These are phyloP conservation scores for Dinoponera quadriceps DNA, from an alignment of 1,140 invertebrate species.

Conservation along the genomic window DNA sequence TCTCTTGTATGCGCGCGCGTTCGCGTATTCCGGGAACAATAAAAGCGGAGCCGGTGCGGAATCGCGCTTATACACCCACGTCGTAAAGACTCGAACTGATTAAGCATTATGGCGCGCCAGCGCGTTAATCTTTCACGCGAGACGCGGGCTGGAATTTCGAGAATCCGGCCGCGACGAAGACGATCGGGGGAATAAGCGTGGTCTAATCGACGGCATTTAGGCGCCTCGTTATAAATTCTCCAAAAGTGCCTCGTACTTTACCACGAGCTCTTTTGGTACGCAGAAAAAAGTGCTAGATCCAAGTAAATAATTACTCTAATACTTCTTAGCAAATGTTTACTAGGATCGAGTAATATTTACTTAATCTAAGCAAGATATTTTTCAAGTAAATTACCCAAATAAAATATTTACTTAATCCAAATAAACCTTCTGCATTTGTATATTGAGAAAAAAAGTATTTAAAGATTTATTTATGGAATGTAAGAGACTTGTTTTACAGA, in stretches of 20 bases:
- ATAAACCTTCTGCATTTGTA: no score
- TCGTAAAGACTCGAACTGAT: slow-evolving; percentile 60
- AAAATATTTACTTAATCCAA: no score
- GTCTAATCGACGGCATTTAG: slow-evolving; percentile 41
- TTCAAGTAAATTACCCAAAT: no score
- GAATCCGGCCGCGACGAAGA: slow-evolving; percentile 22
- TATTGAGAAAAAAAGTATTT: no score
- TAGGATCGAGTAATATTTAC: no score
- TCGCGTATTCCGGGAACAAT: slow-evolving; percentile 43
- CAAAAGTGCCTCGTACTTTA: slow-evolving; percentile 23
- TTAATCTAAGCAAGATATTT: no score
- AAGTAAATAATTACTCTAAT: no score
- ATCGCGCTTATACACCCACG: slow-evolving; percentile 9
- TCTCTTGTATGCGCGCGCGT: background rate
- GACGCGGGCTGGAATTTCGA: slow-evolving; percentile 16
- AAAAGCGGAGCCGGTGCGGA: slow-evolving; percentile 28
- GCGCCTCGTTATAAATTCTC: slow-evolving; percentile 32
- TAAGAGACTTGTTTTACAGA: no score
- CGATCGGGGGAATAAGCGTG: slow-evolving; percentile 7
- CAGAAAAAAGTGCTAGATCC: no score
- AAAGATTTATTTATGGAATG: no score
- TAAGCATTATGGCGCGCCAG: slow-evolving; percentile 23
- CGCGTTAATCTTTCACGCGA: slow-evolving; percentile 46
- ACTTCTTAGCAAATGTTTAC: no score
- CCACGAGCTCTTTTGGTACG: background rate